A percentile compares a stretch with the other conserved stretches of the same genome.
These are phyloP conservation scores for Beroe forskalii DNA, from an alignment of 37 sponge, comb jelly and placozoan genomes.

Conservation along the genomic window DNA sequence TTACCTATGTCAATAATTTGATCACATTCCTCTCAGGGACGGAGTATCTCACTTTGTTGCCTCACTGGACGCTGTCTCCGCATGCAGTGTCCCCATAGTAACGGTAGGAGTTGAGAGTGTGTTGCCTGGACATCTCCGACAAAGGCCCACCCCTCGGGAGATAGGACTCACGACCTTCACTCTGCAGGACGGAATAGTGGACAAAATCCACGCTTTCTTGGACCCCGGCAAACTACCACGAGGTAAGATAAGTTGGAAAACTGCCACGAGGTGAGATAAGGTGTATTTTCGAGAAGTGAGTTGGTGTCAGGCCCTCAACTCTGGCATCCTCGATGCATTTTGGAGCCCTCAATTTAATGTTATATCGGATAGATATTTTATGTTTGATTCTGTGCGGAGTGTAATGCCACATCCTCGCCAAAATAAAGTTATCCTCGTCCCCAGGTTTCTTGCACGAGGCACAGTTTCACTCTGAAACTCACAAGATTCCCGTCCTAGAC, in stretches of 20 bases:
- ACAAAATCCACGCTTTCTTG: not conserved
- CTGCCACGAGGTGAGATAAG: too few species aligned
- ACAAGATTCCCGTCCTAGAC: not conserved
- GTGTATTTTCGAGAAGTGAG: too few species aligned
- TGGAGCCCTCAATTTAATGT: too few species aligned
- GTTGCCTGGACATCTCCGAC: not conserved
- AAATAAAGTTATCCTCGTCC: too few species aligned
- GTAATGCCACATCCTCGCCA: too few species aligned
- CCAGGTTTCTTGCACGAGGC: slow-evolving; percentile 19
- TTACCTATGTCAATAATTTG: too few species aligned
- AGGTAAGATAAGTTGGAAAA: too few species aligned
- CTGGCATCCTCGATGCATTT: too few species aligned
- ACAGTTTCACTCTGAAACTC: slow-evolving; percentile 16
- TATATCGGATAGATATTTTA: too few species aligned
- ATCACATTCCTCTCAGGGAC: not conserved
- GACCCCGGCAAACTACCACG: slow-evolving; percentile 1
- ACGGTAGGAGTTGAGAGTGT: not conserved
- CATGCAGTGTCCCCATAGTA: not conserved
- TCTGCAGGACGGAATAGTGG: not conserved
- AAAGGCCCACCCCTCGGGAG: not conserved
- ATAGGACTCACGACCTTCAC: not conserved
- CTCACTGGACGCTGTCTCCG: not conserved
- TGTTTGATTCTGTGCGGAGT: too few species aligned
- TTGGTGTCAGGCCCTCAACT: too few species aligned
- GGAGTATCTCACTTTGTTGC: not conserved